Evolutionary conservation across 2,797 vertebrate species (phyloP), one percentile per base, ranked within the genome.

Genomic region (Balearica regulorum): DNA sequence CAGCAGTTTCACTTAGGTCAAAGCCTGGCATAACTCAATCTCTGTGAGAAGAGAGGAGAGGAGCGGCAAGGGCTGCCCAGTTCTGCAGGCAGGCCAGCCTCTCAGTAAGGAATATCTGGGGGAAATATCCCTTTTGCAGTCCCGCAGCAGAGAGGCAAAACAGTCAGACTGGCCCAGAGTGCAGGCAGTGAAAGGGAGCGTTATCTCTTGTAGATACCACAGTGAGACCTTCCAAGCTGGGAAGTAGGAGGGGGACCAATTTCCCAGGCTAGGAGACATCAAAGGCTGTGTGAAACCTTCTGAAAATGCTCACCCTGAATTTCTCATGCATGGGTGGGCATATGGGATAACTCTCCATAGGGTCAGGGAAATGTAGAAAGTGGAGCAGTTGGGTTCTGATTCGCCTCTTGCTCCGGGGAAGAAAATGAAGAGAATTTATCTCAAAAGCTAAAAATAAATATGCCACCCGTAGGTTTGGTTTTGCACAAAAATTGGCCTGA

Each of bases 221-320:
- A 92, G 81, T 60, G 87, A 97, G 93, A 94, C 90, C 92, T 95
- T 96, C 84, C 82, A 90, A 93, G 90, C 88, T 93, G 95, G 95
- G 96, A 97, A 95, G 96, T 86, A 93, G 79, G 12, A 97, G 87
- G 60, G 86, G 84, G 58, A 94, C 90, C 26, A 25, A 87, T 95
- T 96, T 96, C 95, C 97, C 95, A 94, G 94, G 92, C 96, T 95
- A 64, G 76, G 69, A 97, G 79, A 97, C 95, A 96, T 97, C 97
- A 96, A 97, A 97, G 90, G 62, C 94, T 94, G 87, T 97, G 97
- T 96, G 94, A 97, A 97, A 97, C 94, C 96, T 97, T 96, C 90
- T 5, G 87, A 96, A 95, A 96, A 96, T 82, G 84, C 87, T 97
- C 87, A 93, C 93, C 82, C 94, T 89, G 76, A 92, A 89, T 88